phyloP scores from a whole-genome alignment of 2,888 invertebrate genomes.

The Dexiosoma caninum region DNA sequence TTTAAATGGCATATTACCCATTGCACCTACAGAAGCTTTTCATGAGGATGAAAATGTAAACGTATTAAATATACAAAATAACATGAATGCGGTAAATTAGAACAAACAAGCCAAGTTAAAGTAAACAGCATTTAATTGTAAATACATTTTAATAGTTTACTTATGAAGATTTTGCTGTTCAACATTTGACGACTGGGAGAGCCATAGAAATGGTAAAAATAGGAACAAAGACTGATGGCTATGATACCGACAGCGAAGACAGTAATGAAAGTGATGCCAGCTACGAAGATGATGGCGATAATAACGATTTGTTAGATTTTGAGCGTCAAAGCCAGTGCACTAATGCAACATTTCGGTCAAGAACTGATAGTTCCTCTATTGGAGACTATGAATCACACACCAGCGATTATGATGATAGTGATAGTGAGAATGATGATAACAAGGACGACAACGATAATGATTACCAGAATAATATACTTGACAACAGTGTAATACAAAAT shows the following conservation, averaged over 20 bases:
- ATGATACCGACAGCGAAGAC: slow-evolving; percentile 66
- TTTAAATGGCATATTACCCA: slow-evolving; percentile 76
- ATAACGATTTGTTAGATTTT: slow-evolving; percentile 60
- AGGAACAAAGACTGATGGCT: slow-evolving; percentile 70
- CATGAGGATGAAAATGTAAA: slow-evolving; percentile 66
- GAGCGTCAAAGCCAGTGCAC: slow-evolving; percentile 71
- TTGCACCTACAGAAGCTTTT: slow-evolving; percentile 69
- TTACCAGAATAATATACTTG: slow-evolving; percentile 15
- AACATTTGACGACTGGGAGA: slow-evolving; percentile 67
- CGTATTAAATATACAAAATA: slow-evolving; percentile 63
- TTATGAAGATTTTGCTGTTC: slow-evolving; percentile 71
- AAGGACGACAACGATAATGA: slow-evolving; percentile 33
- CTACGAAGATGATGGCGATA: slow-evolving; percentile 48
- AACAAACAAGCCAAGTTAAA: neutral
- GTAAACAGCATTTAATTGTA: slow-evolving; percentile 1
- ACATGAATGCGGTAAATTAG: slow-evolving; percentile 72
- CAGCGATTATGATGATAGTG: slow-evolving; percentile 73
- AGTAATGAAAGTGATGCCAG: slow-evolving; percentile 63
- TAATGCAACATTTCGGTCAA: slow-evolving; percentile 73
- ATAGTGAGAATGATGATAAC: slow-evolving; percentile 32
- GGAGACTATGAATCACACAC: slow-evolving; percentile 77
- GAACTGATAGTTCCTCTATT: slow-evolving; percentile 76
- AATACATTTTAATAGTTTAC: slow-evolving; percentile 67
- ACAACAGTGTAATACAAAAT: neutral
- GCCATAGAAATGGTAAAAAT: slow-evolving; percentile 70